phyloP scores from a whole-genome alignment of 2,113 vertebrate species.

The Corythoichthys intestinalis region DNA sequence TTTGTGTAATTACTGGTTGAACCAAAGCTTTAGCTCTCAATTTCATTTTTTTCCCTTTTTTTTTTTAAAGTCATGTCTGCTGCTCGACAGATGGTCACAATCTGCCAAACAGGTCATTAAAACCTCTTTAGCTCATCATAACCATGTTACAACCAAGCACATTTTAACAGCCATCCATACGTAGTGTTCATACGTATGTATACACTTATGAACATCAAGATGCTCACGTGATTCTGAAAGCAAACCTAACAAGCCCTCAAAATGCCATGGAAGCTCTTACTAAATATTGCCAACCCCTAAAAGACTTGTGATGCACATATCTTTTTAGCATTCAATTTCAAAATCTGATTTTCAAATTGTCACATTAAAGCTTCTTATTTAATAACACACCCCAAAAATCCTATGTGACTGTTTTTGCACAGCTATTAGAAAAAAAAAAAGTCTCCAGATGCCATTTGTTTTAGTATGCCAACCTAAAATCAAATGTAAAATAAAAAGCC shows the following conservation, averaged over 20 bases:
- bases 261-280: background rate
- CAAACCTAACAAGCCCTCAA: background rate
- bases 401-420: too few species aligned
- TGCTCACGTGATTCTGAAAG: background rate
- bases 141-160: background rate
- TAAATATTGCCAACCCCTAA: background rate
- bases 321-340: background rate
- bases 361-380: background rate
- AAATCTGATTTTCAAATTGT: background rate
- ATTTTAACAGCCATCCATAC: background rate
- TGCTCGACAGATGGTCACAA: background rate
- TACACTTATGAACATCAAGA: background rate
- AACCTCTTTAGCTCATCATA: background rate
- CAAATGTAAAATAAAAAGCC: background rate
- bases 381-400: background rate
- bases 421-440: too few species aligned
- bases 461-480: background rate
- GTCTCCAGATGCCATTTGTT: too few species aligned
- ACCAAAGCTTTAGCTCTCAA: background rate
- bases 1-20: background rate
- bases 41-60: background rate
- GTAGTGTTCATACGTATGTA: background rate
- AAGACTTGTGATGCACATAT: background rate
- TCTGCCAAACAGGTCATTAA: background rate
- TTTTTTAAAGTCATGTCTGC: background rate